These are phyloP conservation scores for Acomys russatus DNA, from an alignment of 2,797 vertebrate genomes.

Conservation along the genomic window DNA sequence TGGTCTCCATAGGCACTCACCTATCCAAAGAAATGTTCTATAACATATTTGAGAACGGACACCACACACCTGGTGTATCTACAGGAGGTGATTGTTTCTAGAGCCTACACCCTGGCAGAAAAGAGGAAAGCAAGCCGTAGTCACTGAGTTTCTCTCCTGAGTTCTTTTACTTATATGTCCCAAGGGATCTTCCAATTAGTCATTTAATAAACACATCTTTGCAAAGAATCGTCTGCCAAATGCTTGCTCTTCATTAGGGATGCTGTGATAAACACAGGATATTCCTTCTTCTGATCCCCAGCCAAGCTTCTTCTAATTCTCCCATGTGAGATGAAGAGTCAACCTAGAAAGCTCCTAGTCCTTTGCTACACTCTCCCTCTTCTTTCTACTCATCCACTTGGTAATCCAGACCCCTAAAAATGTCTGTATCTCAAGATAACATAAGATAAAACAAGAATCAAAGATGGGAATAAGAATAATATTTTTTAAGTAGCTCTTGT, in stretches of 20 bases:
- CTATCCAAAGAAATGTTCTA: background rate
- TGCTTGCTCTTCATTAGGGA: background rate
- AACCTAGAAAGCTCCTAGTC: background rate
- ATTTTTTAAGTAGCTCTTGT: conserved; percentile 9
- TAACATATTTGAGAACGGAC: conserved; percentile 9
- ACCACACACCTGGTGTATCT: background rate
- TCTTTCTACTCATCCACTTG: background rate
- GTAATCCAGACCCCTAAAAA: background rate
- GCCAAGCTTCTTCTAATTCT: background rate
- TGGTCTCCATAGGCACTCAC: background rate
- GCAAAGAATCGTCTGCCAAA: background rate
- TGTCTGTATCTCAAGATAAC: background rate
- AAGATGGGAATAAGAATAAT: background rate
- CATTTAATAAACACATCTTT: background rate
- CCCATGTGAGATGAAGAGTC: background rate
- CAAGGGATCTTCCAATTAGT: conserved; percentile 5
- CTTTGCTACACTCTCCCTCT: background rate
- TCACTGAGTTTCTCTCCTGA: background rate
- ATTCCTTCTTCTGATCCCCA: background rate
- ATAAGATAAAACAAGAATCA: background rate
- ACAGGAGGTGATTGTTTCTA: background rate
- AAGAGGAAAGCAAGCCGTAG: background rate
- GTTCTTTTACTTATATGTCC: background rate
- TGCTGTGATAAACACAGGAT: background rate
- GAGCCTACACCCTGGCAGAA: background rate